Evolutionary conservation across 2,888 invertebrate genomes (phyloP), one percentile per base, ranked within the genome.

Genomic region (Busseola fusca): DNA sequence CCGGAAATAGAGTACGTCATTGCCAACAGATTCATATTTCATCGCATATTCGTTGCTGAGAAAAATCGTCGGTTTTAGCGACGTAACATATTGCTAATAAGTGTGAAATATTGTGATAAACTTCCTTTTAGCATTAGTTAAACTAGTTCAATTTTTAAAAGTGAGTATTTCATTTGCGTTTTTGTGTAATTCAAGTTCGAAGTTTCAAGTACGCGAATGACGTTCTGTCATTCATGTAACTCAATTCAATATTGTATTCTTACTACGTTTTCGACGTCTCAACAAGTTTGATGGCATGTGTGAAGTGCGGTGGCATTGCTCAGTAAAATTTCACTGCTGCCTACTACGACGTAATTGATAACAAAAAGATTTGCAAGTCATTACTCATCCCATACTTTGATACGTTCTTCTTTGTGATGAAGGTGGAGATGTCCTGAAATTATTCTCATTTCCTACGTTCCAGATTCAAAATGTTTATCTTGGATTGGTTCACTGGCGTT

Each of bases 401-500:
- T 52, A 71, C 45, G 71, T 71, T 63, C 70, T 88, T 91, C 92
- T 92, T 92, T 93, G 91, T 93, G 90, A 90, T 85, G 83, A 87
- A 87, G 80, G 72, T 80, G 84, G 72, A 78, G 69, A 81, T 82
- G 69, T 69, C 70, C 69, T 85, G 83, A 88, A 87, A 80, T 91
- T 88, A 90, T 89, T n/a, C 82, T 78, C 67, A 87, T 88, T 90
- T 89, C 83, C 74, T 89, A 85, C 85, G 74, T 92, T 95, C 86
- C 94, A 95, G 95, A 94, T 93, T 92, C 92, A 95, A 91, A 93
- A 98, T 99, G 98, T 98, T 99, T 96, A 97, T 99, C 96, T 98
- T 98, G 98, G 98, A 98, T 95, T 99, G 98, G 98, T 98, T 99
- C 93, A 98, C 98, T 93, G 98, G 98, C 90, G 98, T 98, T 91